Evolutionary conservation across 2,797 vertebrate genomes (phyloP).

Genomic region (Gymnothorax javanicus): DNA sequence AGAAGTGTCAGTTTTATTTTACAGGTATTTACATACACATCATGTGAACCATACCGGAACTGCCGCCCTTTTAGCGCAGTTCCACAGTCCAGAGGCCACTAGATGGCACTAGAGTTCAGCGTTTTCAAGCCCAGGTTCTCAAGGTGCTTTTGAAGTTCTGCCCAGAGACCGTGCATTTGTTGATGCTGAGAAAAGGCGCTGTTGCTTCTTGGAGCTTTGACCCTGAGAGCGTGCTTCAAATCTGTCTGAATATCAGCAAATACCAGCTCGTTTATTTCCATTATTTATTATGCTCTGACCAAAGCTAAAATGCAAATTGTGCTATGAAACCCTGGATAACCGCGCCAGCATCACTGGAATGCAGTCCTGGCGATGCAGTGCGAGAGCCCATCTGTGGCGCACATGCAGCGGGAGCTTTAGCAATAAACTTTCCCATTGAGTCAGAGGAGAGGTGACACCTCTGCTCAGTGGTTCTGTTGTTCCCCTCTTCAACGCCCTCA

Average conservation of each 20-base stretch:
- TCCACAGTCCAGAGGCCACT: too few relatives aligned
- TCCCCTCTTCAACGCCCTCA: not conserved
- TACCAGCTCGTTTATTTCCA: constrained; percentile 43
- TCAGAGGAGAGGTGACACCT: constrained; percentile 59
- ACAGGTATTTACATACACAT: too few relatives aligned
- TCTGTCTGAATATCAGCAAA: constrained; percentile 24
- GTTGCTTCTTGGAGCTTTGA: not conserved
- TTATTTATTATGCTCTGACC: constrained; percentile 48
- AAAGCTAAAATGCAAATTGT: constrained; percentile 53
- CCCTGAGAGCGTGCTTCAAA: constrained; percentile 11
- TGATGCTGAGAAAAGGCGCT: constrained; percentile 57
- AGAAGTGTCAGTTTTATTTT: too few relatives aligned
- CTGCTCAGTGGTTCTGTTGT: constrained; percentile 49
- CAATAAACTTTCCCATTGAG: constrained; percentile 65
- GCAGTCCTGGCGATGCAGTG: constrained; percentile 62
- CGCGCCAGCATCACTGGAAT: constrained; percentile 62
- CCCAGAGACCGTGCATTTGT: constrained; percentile 46
- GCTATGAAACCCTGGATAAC: constrained; percentile 56
- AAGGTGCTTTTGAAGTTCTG: not conserved
- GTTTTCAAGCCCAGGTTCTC: not conserved
- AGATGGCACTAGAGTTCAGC: too few relatives aligned
- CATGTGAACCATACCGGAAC: too few relatives aligned
- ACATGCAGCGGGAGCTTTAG: constrained; percentile 63
- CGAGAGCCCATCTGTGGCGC: constrained; percentile 71
- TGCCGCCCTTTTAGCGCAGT: too few relatives aligned